Evolutionary conservation across 2,888 invertebrate species (phyloP), one percentile per base, ranked within the genome.

Genomic region (Anthophora plumipes): DNA sequence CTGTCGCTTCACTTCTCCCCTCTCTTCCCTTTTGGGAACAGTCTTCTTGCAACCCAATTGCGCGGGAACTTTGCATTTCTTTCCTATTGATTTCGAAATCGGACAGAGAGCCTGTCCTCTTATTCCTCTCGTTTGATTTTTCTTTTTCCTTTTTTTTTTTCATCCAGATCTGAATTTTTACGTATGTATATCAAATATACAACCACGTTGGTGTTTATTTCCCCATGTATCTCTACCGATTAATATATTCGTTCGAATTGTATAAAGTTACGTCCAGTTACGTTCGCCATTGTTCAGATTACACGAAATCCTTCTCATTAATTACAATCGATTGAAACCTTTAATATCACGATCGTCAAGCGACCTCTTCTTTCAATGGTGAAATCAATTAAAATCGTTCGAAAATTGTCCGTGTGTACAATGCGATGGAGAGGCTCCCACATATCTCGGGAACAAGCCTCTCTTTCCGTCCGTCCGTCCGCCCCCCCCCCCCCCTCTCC

Each of bases 41-140:
- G 43, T 54, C 46, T 68, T 25, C 72, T 71, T 14, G 77, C 80
- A 80, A 80, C 77, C 67, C 68, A 76, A 86, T 87, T 85, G 88
- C 81, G 61, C 39, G 20, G 46, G 80, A 84, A 75, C 88, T 80
- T 88, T 77, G 83, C 90, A 88, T 88, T n/a, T 90, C 90, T 89
- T 90, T 90, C 90, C 89, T 91, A 92, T 92, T 90, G 91, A 91
- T 92, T 91, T 90, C 89, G 86, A 88, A 75, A 66, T 60, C 54
- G 37, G 67, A 73, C 82, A 77, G 80, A 85, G 75, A 77, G 78
- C 82, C 59, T n/a, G 66, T 31, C 22, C 39, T 50, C n/a, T 9
- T n/a, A 63, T 50, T 50, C 46, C 46, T 25, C 12, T 12, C 31
- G 11, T 7, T 17, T 1, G 31, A 31, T 31, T 31, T 31, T 31